phyloP scores from a whole-genome alignment of 2,888 invertebrate genomes.

The Sphaerophoria rueppellii region DNA sequence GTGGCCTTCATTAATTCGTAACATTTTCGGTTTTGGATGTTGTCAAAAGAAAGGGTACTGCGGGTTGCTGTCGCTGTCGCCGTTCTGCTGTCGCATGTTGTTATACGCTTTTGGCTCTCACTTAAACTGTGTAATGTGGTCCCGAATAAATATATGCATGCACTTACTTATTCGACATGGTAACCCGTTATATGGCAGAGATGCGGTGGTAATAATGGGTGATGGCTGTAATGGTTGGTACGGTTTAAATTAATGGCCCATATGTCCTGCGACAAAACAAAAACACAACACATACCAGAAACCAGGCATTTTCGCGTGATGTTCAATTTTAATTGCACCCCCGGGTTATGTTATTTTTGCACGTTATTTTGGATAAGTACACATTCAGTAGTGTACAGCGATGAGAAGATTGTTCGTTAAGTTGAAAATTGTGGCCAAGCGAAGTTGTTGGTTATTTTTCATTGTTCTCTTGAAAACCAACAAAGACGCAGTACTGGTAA shows the following conservation, averaged over 20 bases:
- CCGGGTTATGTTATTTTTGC: slow-evolving; percentile 59
- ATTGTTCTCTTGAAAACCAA: too few relatives aligned
- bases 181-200: neutral
- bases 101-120: slow-evolving; percentile 30
- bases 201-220: neutral
- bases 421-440: too few relatives aligned
- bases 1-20: slow-evolving; percentile 59
- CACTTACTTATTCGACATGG: too few relatives aligned
- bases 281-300: neutral
- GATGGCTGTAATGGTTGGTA: neutral
- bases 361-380: slow-evolving; percentile 10
- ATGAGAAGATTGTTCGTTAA: too few relatives aligned
- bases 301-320: slow-evolving; percentile 44
- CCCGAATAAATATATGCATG: neutral
- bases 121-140: slow-evolving; percentile 27
- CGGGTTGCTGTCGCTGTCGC: slow-evolving; percentile 10
- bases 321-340: slow-evolving; percentile 70
- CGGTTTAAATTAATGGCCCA: slow-evolving; percentile 62
- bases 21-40: slow-evolving; percentile 41
- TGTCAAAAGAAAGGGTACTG: neutral
- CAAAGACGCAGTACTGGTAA: too few relatives aligned
- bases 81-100: slow-evolving; percentile 5
- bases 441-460: too few relatives aligned
- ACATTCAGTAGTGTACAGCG: too few relatives aligned
- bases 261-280: slow-evolving; percentile 65